Base-by-base conservation (phyloP, 2,888 invertebrate species). In the Eupithecia subumbrata region DNA sequence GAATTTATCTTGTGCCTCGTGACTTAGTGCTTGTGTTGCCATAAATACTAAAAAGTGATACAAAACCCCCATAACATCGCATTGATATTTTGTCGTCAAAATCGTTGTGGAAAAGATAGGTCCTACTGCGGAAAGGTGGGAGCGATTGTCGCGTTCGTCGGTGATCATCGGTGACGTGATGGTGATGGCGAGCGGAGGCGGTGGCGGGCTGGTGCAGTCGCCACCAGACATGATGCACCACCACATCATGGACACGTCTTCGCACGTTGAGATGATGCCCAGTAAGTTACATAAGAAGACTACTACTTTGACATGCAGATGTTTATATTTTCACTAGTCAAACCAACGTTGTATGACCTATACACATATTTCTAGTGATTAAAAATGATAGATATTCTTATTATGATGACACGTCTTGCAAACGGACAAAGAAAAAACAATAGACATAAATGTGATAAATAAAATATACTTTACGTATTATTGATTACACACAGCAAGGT, bases 161-260 rank as follows among this genome's bases (percentile, higher is more conserved):
- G 60, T 73, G 71, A 78, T 71, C 84, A 84, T 84, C 84, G 82
- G 87, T 84, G 86, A 85, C 91, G 93, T 88, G 89, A 95, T 95
- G 94, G 95, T 95, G 90, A 95, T 95, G 95, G 95, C 95, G 85
- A 94, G 92, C 84, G 92, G 93, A 14, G 92, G 92, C 68, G 94
- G 93, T 91, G 94, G 95, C 83, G 95, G 94, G 85, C 94, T 95
- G 89, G 93, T 95, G 81, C 94, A 95, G 93, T 94, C 95, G 93
- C 95, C 95, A 92, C 94, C 95, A 75, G 95, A 94, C 78, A 94
- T 95, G 95, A 87, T 95, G 88, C 95, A 94, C 87, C 94, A 94
- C 79, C 94, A 94, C 86, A 93, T 95, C 83, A 94, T 94, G 94
- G 94, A 94, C 83, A 94, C 94, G 22, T 94, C 95, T 25, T 93